Evolutionary conservation across 2,113 vertebrate species (phyloP), one percentile per base, ranked within the genome.

Genomic region (Hemicordylus capensis): DNA sequence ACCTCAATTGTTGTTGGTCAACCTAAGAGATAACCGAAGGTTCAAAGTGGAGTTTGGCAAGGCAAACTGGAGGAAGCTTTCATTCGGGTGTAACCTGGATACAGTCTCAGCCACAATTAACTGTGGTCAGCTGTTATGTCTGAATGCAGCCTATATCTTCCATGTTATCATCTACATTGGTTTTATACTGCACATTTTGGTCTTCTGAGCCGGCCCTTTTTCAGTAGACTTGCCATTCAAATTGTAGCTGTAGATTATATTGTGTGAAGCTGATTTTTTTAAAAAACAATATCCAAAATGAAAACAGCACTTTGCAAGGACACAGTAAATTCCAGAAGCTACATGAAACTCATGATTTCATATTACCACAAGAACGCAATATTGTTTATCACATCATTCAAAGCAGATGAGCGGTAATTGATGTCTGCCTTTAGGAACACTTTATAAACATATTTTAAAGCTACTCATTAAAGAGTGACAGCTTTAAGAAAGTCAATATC

Each of bases 401-500:
- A 93, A 92, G 84, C 39, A 91, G 69, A 85, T 79, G 83, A 90
- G 76, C 22, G 86, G 56, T 78, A 82, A 79, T 75, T 89, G 84
- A 85, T 87, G 67, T 79, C 88, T 90, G 63, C 39, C 73, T 89
- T 88, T 83, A 90, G 78, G 56, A 92, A 39, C 11, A 76, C 72
- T 91, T 89, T 69, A 81, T 89, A 87, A 84, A 79, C 85, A 69
- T 66, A 51, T 88, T 76, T 80, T 88, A 72, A 84, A 89, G 80
- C 70, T 85, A 88, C 78, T 86, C 63, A 76, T 86, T 89, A 81
- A 90, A 83, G 69, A 89, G 67, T 74, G 34, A 87, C 80, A 86
- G 67, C 80, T 85, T 86, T 93, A 94, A 87, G 61, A 87, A 89
- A 95, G 89, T 89, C 77, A 59, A 24, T 87, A 93, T 80, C 83